Percentiles rank a stretch among this genome's conserved stretches.
Evolutionary conservation across 2,113 vertebrate genomes (phyloP).

Genomic region (Ploceus nigricollis): DNA sequence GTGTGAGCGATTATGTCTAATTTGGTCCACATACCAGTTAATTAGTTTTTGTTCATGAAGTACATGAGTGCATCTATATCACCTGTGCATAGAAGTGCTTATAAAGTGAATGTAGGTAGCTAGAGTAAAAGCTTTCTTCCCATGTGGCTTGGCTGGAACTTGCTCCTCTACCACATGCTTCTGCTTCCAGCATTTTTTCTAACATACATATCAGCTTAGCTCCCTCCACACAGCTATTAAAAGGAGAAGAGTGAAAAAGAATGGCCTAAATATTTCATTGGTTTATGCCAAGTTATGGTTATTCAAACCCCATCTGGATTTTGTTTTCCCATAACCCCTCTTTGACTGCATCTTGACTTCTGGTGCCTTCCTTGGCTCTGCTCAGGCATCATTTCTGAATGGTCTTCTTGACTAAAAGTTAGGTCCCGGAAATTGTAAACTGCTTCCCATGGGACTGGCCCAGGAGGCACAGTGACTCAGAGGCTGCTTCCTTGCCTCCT

Average conservation of each 20-base stretch:
- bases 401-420: neutral
- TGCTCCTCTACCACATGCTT: neutral
- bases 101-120: neutral
- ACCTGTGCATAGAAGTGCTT: neutral
- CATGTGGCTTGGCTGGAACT: neutral
- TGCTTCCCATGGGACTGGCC: neutral
- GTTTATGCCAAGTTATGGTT: neutral
- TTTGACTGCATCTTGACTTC: neutral
- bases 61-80: neutral
- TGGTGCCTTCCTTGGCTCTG: neutral
- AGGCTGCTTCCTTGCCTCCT: neutral
- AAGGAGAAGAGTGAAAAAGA: neutral
- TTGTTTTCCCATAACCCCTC: neutral
- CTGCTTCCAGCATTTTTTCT: neutral
- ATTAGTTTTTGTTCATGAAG: neutral
- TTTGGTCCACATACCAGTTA: neutral
- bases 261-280: neutral
- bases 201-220: accelerated
- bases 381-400: neutral
- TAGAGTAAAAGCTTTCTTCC: neutral
- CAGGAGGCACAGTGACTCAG: neutral
- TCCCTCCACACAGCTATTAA: neutral
- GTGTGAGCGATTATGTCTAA: neutral
- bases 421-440: neutral
- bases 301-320: neutral